Evolutionary conservation across 1,140 invertebrate species (phyloP), one percentile per base, ranked within the genome.

Genomic region (Acromyrmex heyeri): DNA sequence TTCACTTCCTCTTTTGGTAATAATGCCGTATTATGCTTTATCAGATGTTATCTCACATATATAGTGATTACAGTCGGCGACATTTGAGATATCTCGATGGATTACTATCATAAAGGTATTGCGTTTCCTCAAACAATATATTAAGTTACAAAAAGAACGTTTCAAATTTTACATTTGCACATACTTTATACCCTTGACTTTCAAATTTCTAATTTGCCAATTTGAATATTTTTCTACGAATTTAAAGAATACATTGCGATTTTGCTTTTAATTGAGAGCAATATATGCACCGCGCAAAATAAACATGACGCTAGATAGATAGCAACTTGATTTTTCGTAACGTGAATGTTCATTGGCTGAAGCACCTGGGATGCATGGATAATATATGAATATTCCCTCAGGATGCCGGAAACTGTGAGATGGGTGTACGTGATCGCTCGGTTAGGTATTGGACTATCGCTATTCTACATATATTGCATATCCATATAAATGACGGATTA

Each of bases 1-100:
- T 44, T 81, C 48, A 81, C 16, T 81, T 70, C 21, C 78, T 59
- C 21, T 70, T 57, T 57, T 59, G 10, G 21, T 38, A 24, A 2
- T 70, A 59, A 27, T 4, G 16, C 6, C 16, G 21, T 7, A 70
- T 14, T 57, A 34, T 70, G 24, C 16, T 18, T 21, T 24, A 64
- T 48, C 24, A 48, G 50, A 38, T 21, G n/a, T 44, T 30, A 38
- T 21, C n/a, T 67, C 34, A 6, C 10, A 44, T 44, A 44, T 44
- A 44, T 50, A 50, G 44, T 30, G 24, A 55, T 79, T 1, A 34
- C 34, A 55, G 18, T 79, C 27, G 8, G 27, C 16, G 64, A 24
- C 5, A 53, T 34, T 18, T 75, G 27, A 10, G 27, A 57, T 57
- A 55, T 34, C 53, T 75, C n/a, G 72, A 75, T 21, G n/a, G 21